Base-by-base conservation (phyloP, 2,113 vertebrate genomes). In the Corythoichthys intestinalis region DNA sequence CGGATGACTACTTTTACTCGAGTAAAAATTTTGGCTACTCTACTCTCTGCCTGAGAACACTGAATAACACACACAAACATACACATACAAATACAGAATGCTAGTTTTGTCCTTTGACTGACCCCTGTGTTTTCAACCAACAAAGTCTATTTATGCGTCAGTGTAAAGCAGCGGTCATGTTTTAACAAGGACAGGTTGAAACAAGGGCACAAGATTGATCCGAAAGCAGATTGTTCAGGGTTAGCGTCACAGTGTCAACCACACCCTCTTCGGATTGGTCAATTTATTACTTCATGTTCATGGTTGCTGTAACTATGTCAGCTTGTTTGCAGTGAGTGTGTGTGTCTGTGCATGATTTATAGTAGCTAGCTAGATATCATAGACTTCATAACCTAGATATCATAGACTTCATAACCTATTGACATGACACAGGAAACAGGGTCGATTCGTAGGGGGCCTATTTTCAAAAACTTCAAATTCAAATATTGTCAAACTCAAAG, bases 181-280 rank as follows among this genome's bases (percentile, higher is more conserved):
- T 80, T 81, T 74, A 72, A 82, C 76, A 84, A 73, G 49, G 59
- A 77, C 65, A 75, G 53, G 66, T 80, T 35, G 76, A 79, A 81
- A 83, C 81, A 84, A 85, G 85, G 83, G 76, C 85, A 67, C 69
- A 41, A 58, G 77, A 87, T 88, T 78, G 87, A 86, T 87, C 80
- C 17, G 53, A 50, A 70, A 79, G 64, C 60, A 70, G 62, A 69
- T 64, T 72, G 50, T 78, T 49, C 57, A 49, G 49, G 46, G 53
- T 69, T 38, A 66, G 37, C 68, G 74, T 59, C 54, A 66, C 58
- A 70, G 0, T 70, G 49, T 59, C 52, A 47, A 34, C 50, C 38
- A 58, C n/a, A 66, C 47, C 35, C 11, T 34, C 58, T 28, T 28
- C 20, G 68, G 52, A 78, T 65, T 81, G 39, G 17, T 63, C 63